These are phyloP conservation scores for Hozukius guyotensis DNA, from an alignment of 2,797 vertebrate genomes.

Conservation along the genomic window DNA sequence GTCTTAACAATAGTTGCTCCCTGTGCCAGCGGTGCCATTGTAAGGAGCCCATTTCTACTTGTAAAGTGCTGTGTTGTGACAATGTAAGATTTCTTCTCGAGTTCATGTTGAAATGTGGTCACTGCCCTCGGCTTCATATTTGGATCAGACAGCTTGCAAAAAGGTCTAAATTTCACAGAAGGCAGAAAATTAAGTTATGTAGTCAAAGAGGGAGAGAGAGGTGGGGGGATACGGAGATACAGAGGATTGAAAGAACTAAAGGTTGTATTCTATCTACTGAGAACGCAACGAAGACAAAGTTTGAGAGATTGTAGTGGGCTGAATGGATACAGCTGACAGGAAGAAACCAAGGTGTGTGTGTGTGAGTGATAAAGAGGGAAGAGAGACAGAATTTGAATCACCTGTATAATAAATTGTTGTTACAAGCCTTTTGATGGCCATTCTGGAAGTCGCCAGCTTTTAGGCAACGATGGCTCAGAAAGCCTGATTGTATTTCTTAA, in stretches of 20 bases:
- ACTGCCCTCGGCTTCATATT: constrained; percentile 7
- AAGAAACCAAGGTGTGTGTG: not conserved
- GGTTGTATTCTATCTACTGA: not conserved
- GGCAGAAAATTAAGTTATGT: constrained; percentile 17
- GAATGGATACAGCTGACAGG: not conserved
- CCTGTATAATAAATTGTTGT: not conserved
- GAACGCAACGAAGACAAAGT: not conserved
- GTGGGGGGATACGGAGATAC: not conserved
- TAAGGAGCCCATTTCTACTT: constrained; percentile 9
- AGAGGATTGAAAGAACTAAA: not conserved
- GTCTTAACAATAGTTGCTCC: not conserved
- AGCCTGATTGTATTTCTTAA: not conserved
- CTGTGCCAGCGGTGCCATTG: constrained; percentile 8
- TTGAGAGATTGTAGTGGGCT: not conserved
- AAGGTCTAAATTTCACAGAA: constrained; percentile 21
- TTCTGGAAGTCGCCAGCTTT: not conserved
- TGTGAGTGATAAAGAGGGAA: not conserved
- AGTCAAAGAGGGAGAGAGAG: not conserved
- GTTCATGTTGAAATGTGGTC: constrained; percentile 10
- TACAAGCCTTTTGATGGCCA: not conserved
- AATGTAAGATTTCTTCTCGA: constrained; percentile 1
- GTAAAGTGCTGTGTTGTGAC: constrained; percentile 34
- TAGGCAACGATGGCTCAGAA: not conserved
- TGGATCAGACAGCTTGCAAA: constrained; percentile 14
- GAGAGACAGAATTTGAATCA: not conserved